Base-by-base conservation (phyloP, 2,113 vertebrate genomes). In the Dromaius novaehollandiae region DNA sequence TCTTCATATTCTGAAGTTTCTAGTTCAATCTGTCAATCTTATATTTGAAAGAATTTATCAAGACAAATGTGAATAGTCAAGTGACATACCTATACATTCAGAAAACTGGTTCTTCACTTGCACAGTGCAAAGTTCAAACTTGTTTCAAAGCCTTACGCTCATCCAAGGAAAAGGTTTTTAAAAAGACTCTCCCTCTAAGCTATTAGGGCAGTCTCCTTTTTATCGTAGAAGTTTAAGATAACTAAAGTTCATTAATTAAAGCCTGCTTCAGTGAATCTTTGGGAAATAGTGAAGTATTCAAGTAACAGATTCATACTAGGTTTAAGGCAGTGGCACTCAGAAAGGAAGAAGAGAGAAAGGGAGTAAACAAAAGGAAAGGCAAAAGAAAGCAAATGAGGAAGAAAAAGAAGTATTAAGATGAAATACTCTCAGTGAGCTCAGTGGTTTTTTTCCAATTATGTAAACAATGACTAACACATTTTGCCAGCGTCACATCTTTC, bases 381-480 rank as follows among this genome's bases (percentile, higher is more conserved):
- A 42, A 79, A 68, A 44, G 26, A 68, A 92, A 40, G 3, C 9
- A 66, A 61, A 90, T 42, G 14, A 64, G 38, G 48, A 91, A 58
- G 21, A 56, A 4, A 8, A 10, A 25, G 38, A 63, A 25, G 4
- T 36, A 28, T 69, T 60, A 40, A 65, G 11, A 55, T 66, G 42
- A 84, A 42, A 16, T 40, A 5, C 3, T n/a, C 11, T 82, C 24
- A 46, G 8, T 73, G 26, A 88, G 44, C 51, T 79, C 24, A 34
- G 8, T 13, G 30, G 32, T 68, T 83, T 84, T 75, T 76, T 70
- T 55, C 64, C 26, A 2, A 16, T 46, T 63, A 3, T 74, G 83
- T 93, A 93, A 90, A 91, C 75, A 40, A 30, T 69, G 56, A 46
- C 68, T 14, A 25, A 30, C 91, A 13, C 51, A 40, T 86, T 82